These are phyloP conservation scores for Drosophila ezoana DNA, from an alignment of 2,888 invertebrate species.

Conservation along the genomic window DNA sequence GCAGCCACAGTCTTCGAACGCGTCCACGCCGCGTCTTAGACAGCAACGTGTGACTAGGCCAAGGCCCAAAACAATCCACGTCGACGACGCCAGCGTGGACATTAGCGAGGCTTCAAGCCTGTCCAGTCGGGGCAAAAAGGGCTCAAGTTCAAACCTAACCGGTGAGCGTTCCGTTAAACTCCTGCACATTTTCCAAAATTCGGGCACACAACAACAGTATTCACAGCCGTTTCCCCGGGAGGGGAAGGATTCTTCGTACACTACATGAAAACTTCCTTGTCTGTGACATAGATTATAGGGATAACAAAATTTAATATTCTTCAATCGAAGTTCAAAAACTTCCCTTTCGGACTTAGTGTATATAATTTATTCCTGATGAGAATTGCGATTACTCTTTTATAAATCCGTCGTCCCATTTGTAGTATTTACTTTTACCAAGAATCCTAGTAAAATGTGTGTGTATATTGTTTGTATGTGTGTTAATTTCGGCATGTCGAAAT, in stretches of 20 bases:
- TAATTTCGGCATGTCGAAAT: conserved; percentile 48
- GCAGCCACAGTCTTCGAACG: conserved; percentile 81
- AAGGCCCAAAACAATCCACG: conserved; percentile 95
- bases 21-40: conserved; percentile 88
- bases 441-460: not conserved
- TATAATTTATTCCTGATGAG: too few relatives aligned
- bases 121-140: conserved; percentile 91
- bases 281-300: not conserved
- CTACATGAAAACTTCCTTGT: not conserved
- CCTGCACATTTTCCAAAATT: not conserved
- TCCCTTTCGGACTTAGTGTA: too few relatives aligned
- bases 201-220: conserved; percentile 26
- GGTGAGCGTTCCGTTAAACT: conserved; percentile 86
- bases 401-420: not conserved
- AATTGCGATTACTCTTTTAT: too few relatives aligned
- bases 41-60: conserved; percentile 89
- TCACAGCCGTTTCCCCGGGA: not conserved
- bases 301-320: too few relatives aligned
- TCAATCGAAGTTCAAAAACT: too few relatives aligned
- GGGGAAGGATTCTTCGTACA: not conserved
- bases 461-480: conserved; percentile 32
- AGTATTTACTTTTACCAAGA: not conserved
- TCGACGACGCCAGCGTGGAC: conserved; percentile 92
- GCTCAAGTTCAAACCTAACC: conserved; percentile 92
- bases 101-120: conserved; percentile 91